These are phyloP conservation scores for Heliconius hermathena DNA, from an alignment of 1,140 invertebrate genomes.

Conservation along the genomic window DNA sequence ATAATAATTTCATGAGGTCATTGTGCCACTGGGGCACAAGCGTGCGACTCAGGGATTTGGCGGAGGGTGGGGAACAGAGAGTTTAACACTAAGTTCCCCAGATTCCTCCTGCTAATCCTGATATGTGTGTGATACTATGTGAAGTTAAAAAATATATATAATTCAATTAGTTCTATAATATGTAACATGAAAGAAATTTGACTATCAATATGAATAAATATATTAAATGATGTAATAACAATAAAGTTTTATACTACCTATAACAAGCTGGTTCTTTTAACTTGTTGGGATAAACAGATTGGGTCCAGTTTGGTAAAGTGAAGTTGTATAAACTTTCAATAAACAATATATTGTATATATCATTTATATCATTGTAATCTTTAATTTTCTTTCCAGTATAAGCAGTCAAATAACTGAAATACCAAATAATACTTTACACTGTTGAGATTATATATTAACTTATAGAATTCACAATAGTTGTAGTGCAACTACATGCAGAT, in stretches of 20 bases:
- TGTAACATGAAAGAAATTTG: background rate
- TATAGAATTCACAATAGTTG: background rate
- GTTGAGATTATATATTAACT: no score
- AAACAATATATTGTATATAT: conserved; percentile 86
- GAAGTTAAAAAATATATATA: no score
- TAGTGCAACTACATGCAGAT: no score
- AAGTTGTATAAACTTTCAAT: conserved; percentile 89
- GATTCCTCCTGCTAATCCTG: no score
- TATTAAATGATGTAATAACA: background rate
- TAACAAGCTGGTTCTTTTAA: conserved; percentile 78
- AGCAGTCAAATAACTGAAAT: conserved; percentile 81
- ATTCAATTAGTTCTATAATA: background rate
- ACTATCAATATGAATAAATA: background rate
- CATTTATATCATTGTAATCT: conserved; percentile 81
- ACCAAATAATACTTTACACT: background rate
- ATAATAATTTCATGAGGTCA: no score
- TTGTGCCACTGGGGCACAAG: no score
- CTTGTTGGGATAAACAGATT: conserved; percentile 81
- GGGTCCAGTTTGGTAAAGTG: conserved; percentile 88
- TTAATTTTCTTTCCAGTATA: conserved; percentile 83
- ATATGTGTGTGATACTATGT: no score
- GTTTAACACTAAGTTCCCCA: no score
- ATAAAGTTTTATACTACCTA: conserved; percentile 72
- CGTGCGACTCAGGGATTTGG: no score
- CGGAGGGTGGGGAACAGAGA: no score